Base-by-base conservation (phyloP, 2,797 vertebrate species). In the Danio albolineatus region DNA sequence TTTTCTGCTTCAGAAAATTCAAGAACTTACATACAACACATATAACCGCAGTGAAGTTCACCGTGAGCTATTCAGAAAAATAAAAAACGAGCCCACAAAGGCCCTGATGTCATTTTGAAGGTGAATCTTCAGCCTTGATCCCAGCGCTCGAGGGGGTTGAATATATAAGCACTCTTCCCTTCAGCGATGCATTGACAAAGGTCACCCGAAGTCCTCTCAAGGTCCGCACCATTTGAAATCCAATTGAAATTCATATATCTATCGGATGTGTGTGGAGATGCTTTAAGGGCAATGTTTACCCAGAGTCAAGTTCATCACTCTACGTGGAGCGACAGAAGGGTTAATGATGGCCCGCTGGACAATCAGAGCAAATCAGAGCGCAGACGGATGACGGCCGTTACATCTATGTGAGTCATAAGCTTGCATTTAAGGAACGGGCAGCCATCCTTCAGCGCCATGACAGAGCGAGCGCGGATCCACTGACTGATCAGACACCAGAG, bases 361-460 rank as follows among this genome's bases (percentile, higher is more conserved):
- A 92, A 92, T 83, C 80, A 78, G 51, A 82, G 79, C 44, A 78
- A 78, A 86, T 84, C 71, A 82, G 80, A 65, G 39, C 10, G 43
- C 92, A 92, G 86, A 86, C 84, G 88, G 89, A 90, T 84, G 90
- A 87, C 83, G 86, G 81, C 85, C 88, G 87, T 69, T 84, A 88
- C 70, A 88, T 73, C 80, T 79, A 85, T 89, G 83, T 85, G 88
- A 91, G 88, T 91, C 84, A 88, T 77, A 90, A 91, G 88, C 86
- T 88, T 90, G 90, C 84, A 89, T 92, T 92, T 90, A 90, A 84
- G 78, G 87, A 91, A 86, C 82, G 21, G 90, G 88, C 85, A 90
- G 51, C 81, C 87, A 93, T 90, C 89, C 81, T 90, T 93, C 91
- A 91, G 81, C 9, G 6, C n/a, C 0, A 28, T 59, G 75, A 73